phyloP scores from a whole-genome alignment of 2,113 vertebrate species.

The Gallinago paraguaiae region DNA sequence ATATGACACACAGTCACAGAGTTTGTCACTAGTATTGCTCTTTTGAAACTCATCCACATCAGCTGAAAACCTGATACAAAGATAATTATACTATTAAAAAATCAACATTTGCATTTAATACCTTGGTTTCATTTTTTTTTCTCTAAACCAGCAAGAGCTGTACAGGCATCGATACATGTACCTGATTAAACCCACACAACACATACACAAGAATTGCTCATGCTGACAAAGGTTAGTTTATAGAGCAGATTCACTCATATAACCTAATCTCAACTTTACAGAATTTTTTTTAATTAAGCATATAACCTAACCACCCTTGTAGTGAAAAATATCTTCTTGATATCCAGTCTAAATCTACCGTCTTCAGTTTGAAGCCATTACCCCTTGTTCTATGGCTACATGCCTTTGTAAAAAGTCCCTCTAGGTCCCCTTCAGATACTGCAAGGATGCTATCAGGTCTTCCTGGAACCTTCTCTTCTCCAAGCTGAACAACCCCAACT shows the following conservation, averaged over 20 bases:
- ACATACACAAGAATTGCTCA: neutral
- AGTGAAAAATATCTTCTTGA: too few species aligned
- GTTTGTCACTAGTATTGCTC: neutral
- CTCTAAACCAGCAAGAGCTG: neutral
- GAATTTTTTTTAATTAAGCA: neutral
- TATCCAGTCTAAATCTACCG: too few species aligned
- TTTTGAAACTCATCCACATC: neutral
- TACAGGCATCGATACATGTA: neutral
- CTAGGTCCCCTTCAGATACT: too few species aligned
- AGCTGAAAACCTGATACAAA: neutral
- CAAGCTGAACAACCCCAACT: too few species aligned
- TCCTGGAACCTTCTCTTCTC: too few species aligned
- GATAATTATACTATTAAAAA: too few species aligned
- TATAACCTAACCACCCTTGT: neutral
- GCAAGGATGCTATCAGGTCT: too few species aligned
- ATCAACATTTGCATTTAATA: neutral
- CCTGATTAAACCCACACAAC: neutral
- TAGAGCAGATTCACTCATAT: neutral
- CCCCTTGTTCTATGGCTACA: too few species aligned
- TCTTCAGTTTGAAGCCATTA: too few species aligned
- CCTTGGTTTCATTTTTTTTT: too few species aligned
- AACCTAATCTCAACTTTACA: neutral
- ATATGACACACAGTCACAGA: neutral
- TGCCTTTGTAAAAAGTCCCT: too few species aligned
- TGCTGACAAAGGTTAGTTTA: neutral